Percentiles rank a stretch among this genome's conserved stretches.
These are phyloP conservation scores for Harpagoxenus sublaevis DNA, from an alignment of 2,888 invertebrate genomes.

Conservation along the genomic window DNA sequence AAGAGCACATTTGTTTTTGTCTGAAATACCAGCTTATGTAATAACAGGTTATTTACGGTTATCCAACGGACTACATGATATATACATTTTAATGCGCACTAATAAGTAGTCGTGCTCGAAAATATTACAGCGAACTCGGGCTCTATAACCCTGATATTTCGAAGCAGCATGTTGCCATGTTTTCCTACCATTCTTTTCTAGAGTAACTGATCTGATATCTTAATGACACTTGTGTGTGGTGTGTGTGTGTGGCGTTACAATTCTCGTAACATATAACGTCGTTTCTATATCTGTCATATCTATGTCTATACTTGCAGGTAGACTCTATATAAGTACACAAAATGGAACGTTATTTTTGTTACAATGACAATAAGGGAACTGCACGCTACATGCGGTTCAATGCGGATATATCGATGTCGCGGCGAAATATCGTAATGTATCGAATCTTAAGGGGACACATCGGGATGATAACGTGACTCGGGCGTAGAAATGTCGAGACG, in stretches of 20 bases:
- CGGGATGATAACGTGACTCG: slow-evolving; percentile 48
- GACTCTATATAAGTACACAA: background rate
- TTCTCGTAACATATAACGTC: background rate
- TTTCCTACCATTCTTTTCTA: background rate
- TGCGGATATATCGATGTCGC: slow-evolving; percentile 62
- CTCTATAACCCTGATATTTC: slow-evolving; percentile 11
- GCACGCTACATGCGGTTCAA: slow-evolving; percentile 49
- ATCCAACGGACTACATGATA: background rate
- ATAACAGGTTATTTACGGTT: slow-evolving; percentile 20
- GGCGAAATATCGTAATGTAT: slow-evolving; percentile 54
- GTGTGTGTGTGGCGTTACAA: background rate
- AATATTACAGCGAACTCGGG: background rate
- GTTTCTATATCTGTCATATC: background rate
- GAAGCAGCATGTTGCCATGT: background rate
- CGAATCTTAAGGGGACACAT: slow-evolving; percentile 33
- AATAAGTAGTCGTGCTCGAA: slow-evolving; percentile 32
- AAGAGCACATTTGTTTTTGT: background rate
- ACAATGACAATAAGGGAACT: slow-evolving; percentile 1
- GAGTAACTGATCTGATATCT: slow-evolving; percentile 28
- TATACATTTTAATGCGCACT: slow-evolving; percentile 12
- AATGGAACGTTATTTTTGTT: slow-evolving; percentile 33
- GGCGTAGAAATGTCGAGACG: slow-evolving; percentile 62
- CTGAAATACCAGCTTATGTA: background rate
- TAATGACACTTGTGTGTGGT: slow-evolving; percentile 22
- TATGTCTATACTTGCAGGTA: background rate